These are phyloP conservation scores for Onychomys arenicola DNA, from an alignment of 2,797 vertebrate genomes.

Conservation along the genomic window DNA sequence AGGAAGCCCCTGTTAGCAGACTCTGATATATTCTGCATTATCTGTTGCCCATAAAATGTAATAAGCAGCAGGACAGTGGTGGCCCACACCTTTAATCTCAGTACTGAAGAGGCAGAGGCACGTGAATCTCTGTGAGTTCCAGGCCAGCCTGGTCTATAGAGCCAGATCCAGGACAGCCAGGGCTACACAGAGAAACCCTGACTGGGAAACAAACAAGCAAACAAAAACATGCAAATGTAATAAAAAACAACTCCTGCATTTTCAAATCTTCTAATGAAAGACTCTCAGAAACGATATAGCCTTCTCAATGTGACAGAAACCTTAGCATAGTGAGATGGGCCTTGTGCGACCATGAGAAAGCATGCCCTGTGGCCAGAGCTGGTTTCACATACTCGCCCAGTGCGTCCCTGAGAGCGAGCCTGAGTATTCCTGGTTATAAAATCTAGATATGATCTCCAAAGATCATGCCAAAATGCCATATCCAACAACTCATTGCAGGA, in stretches of 20 bases:
- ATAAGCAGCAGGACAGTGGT: background rate
- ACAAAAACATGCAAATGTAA: background rate
- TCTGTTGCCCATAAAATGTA: background rate
- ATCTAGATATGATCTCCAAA: background rate
- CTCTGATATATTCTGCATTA: background rate
- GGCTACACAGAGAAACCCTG: background rate
- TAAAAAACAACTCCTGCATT: background rate
- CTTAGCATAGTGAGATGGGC: background rate
- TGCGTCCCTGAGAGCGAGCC: background rate
- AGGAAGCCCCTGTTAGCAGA: background rate
- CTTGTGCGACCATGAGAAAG: background rate
- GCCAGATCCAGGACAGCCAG: background rate
- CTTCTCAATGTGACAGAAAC: background rate
- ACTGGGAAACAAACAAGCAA: background rate
- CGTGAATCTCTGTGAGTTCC: background rate
- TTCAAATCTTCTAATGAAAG: conserved; percentile 41
- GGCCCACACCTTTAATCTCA: background rate
- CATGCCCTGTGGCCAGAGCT: background rate
- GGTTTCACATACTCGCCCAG: background rate
- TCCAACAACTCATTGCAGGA: background rate
- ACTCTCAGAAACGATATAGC: background rate
- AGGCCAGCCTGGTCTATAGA: background rate
- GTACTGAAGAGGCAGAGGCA: background rate
- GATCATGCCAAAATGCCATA: background rate
- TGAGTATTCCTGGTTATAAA: background rate